Conservation (phyloP, 1,140 invertebrate species). For the Chionoecetes opilio region DNA sequence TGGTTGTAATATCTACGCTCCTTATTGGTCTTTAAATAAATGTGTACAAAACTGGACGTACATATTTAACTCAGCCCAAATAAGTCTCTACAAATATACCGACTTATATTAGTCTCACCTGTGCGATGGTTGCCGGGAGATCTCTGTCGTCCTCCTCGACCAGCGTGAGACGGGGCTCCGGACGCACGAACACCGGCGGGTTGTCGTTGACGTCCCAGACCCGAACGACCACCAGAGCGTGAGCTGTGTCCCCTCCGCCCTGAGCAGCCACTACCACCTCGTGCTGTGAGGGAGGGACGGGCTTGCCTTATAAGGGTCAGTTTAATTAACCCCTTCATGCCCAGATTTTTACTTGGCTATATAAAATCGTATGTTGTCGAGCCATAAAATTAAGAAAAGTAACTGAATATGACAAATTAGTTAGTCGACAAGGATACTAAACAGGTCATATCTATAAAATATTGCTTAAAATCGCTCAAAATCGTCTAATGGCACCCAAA, state of each 20-base stretch:
- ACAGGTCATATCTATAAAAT: no score
- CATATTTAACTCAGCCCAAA: no score
- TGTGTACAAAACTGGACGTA: no score
- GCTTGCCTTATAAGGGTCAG: neutral
- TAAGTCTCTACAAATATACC: no score
- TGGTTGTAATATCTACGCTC: no score
- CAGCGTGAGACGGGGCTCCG: neutral
- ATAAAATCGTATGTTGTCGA: no score
- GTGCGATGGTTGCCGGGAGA: conserved; percentile 24
- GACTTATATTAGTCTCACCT: neutral
- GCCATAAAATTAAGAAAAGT: neutral
- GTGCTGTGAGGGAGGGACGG: conserved; percentile 31
- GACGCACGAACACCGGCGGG: neutral
- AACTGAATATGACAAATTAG: neutral
- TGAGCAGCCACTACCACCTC: conserved; percentile 35
- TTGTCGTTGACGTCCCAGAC: conserved; percentile 36
- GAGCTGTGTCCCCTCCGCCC: neutral
- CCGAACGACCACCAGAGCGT: neutral
- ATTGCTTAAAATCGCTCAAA: no score
- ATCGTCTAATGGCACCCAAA: no score
- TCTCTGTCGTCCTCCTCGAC: conserved; percentile 55
- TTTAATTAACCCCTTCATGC: no score
- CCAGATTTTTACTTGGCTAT: no score
- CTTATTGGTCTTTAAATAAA: no score
- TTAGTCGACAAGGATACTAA: no score